Conservation (phyloP, 2,113 vertebrate genomes). For the Datnioides undecimradiatus region DNA sequence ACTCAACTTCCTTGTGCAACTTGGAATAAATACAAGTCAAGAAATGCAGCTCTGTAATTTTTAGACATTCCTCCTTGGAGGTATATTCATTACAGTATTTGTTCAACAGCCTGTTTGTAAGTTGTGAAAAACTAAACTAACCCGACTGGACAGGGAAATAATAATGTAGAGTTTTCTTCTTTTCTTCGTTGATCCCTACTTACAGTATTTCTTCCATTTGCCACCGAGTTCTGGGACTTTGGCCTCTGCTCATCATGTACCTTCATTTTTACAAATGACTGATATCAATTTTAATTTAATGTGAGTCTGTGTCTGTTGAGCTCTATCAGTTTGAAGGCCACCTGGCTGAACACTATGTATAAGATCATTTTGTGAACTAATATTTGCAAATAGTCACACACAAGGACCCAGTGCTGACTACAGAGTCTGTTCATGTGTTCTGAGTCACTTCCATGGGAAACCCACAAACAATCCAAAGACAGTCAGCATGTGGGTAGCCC, state of each 20-base stretch:
- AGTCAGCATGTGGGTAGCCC: background rate
- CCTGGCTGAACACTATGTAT: background rate
- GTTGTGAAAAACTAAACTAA: background rate
- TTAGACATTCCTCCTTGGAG: background rate
- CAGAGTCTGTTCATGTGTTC: too few species aligned
- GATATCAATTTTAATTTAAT: background rate
- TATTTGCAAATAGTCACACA: background rate
- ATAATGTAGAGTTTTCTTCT: background rate
- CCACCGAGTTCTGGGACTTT: background rate
- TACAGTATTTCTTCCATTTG: background rate
- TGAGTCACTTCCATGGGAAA: background rate
- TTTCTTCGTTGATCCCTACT: background rate
- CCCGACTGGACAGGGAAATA: background rate
- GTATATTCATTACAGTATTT: background rate
- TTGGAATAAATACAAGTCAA: slow-evolving; percentile 15
- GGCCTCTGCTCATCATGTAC: background rate
- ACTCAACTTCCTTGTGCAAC: slow-evolving; percentile 8
- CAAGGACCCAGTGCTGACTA: background rate
- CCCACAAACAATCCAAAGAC: slow-evolving; percentile 1
- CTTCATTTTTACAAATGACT: background rate
- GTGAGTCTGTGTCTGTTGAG: background rate
- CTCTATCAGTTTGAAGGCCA: too few species aligned
- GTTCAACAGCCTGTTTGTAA: background rate
- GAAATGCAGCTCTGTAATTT: background rate
- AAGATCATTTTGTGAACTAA: background rate